Evolutionary conservation across 2,888 invertebrate species (phyloP).

Genomic region (Tyria jacobaeae): DNA sequence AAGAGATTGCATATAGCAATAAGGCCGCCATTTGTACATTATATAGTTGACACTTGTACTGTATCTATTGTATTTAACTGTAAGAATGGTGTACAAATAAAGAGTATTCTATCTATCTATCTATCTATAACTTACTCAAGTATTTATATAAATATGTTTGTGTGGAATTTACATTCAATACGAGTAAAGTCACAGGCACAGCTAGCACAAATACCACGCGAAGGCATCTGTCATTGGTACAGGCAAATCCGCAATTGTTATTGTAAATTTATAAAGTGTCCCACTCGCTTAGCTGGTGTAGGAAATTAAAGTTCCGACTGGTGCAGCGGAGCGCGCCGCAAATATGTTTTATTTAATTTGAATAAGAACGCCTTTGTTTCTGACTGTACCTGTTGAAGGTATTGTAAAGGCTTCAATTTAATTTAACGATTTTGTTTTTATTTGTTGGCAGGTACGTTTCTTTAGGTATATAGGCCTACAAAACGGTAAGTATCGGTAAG

Average conservation of each 20-base stretch:
- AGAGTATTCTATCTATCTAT: too few species aligned
- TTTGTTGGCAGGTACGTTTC: background rate
- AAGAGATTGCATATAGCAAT: too few species aligned
- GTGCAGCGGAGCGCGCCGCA: constrained; percentile 40
- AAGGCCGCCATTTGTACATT: too few species aligned
- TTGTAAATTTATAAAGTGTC: constrained; percentile 40
- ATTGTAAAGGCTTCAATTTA: constrained; percentile 14
- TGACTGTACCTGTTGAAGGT: constrained; percentile 30
- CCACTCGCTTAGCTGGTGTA: constrained; percentile 46
- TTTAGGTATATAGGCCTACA: too few species aligned
- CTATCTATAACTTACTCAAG: too few species aligned
- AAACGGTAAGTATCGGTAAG: too few species aligned
- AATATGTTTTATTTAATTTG: constrained; percentile 52
- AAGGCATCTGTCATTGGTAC: constrained; percentile 24
- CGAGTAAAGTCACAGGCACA: background rate
- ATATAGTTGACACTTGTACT: too few species aligned
- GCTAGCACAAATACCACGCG: background rate
- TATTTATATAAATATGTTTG: too few species aligned
- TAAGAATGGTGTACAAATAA: too few species aligned
- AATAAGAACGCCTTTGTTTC: constrained; percentile 45
- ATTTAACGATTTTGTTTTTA: constrained; percentile 1
- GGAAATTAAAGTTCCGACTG: constrained; percentile 71
- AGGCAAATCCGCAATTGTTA: constrained; percentile 35
- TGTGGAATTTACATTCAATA: background rate
- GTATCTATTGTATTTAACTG: too few species aligned